These are phyloP conservation scores for Leptestheria dahalacensis DNA, from an alignment of 1,140 invertebrate genomes.

Conservation along the genomic window DNA sequence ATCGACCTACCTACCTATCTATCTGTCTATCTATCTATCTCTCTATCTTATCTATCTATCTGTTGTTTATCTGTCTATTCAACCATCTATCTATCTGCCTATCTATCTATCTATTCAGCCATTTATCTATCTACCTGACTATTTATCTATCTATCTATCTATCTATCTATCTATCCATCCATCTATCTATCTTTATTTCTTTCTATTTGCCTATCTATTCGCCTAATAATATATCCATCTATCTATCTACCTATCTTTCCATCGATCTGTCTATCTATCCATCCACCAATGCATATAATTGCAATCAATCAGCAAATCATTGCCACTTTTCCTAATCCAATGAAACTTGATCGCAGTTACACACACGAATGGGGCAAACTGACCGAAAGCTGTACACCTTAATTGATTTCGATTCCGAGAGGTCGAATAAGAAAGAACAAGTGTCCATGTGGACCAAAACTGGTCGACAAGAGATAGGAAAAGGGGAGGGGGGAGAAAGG, in stretches of 20 bases:
- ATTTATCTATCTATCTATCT: background rate
- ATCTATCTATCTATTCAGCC: background rate
- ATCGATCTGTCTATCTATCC: too few species aligned
- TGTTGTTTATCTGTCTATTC: background rate
- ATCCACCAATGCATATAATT: too few species aligned
- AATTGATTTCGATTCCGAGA: too few species aligned
- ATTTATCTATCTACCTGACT: background rate
- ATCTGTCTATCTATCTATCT: background rate
- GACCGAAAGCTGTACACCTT: too few species aligned
- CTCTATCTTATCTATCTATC: too few species aligned
- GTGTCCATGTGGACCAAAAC: too few species aligned
- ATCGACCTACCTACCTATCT: background rate
- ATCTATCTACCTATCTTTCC: background rate
- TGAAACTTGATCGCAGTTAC: too few species aligned
- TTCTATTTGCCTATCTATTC: background rate
- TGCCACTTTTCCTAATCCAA: too few species aligned
- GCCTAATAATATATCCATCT: background rate
- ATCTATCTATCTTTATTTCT: background rate
- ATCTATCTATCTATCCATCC: background rate
- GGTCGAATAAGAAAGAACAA: too few species aligned
- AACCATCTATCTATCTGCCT: background rate
- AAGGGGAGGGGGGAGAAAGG: background rate
- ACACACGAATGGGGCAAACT: too few species aligned
- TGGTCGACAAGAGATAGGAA: too few species aligned
- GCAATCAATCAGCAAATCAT: too few species aligned